Conservation (phyloP, 2,888 invertebrate species). For the Troglohyphantes excavatus region DNA sequence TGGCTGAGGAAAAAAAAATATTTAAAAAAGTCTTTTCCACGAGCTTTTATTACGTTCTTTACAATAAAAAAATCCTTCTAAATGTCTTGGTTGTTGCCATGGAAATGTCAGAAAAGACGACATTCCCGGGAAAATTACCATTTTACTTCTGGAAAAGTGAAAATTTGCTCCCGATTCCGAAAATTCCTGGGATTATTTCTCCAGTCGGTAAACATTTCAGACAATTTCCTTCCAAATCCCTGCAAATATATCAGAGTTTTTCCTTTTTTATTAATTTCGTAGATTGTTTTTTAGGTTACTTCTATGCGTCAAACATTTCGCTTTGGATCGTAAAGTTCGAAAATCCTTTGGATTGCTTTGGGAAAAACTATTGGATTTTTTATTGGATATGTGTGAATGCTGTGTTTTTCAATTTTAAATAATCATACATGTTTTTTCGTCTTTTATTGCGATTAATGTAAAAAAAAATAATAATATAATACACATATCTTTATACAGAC, state of each 20-base stretch:
- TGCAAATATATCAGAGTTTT: neutral
- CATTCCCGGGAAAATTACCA: constrained; percentile 41
- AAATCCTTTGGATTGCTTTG: too few species aligned
- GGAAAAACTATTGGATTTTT: too few species aligned
- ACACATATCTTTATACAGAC: too few species aligned
- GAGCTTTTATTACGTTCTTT: constrained; percentile 12
- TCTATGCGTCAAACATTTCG: neutral
- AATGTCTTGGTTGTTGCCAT: constrained; percentile 29
- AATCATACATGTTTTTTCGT: too few species aligned
- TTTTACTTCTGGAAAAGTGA: neutral
- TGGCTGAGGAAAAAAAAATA: neutral
- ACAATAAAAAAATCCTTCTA: constrained; percentile 29
- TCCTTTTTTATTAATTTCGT: neutral
- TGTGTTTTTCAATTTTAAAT: too few species aligned
- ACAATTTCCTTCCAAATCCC: constrained; percentile 39
- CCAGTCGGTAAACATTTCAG: constrained; percentile 38
- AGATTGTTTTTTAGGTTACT: neutral
- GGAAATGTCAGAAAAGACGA: constrained; percentile 31
- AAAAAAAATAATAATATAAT: too few species aligned
- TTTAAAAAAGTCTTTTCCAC: constrained; percentile 14
- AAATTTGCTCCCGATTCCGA: constrained; percentile 3
- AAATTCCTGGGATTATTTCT: constrained; percentile 48
- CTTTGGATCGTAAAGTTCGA: too few species aligned
- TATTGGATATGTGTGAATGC: too few species aligned
- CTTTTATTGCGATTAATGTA: too few species aligned